Conservation (phyloP, 2,888 invertebrate species). For the Chrysolina oricalcia region DNA sequence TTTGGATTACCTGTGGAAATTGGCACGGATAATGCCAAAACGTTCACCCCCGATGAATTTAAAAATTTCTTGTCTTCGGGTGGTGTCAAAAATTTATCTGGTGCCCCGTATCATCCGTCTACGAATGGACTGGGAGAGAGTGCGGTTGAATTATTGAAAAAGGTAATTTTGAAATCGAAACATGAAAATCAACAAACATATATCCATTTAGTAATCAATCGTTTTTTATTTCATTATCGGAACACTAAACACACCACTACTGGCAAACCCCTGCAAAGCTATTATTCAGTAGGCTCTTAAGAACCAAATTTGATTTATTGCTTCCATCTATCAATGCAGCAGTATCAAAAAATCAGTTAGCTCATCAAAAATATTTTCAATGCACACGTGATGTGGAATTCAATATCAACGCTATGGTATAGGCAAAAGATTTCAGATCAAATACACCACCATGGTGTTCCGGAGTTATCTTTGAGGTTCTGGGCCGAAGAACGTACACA, state of each 20-base stretch:
- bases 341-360: not conserved
- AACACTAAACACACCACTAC: slow-evolving; percentile 15
- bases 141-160: slow-evolving; percentile 12
- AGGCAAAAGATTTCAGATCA: slow-evolving; percentile 13
- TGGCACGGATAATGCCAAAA: slow-evolving; percentile 19
- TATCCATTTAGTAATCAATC: not conserved
- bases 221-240: slow-evolving; percentile 26
- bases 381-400: not conserved
- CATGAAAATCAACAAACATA: not conserved
- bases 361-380: not conserved
- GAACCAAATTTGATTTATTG: slow-evolving; percentile 18
- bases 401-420: not conserved
- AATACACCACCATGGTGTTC: not conserved
- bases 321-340: not conserved
- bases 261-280: slow-evolving; percentile 11
- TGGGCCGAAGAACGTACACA: slow-evolving; percentile 14
- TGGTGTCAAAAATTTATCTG: not conserved
- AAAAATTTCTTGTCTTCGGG: not conserved
- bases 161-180: not conserved
- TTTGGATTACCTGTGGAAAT: slow-evolving; percentile 25
- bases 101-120: slow-evolving; percentile 2
- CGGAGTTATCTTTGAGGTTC: not conserved
- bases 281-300: not conserved
- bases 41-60: slow-evolving; percentile 3
- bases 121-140: not conserved